Evolutionary conservation across 2,113 vertebrate species (phyloP).

Genomic region (Syrmaticus mikado): DNA sequence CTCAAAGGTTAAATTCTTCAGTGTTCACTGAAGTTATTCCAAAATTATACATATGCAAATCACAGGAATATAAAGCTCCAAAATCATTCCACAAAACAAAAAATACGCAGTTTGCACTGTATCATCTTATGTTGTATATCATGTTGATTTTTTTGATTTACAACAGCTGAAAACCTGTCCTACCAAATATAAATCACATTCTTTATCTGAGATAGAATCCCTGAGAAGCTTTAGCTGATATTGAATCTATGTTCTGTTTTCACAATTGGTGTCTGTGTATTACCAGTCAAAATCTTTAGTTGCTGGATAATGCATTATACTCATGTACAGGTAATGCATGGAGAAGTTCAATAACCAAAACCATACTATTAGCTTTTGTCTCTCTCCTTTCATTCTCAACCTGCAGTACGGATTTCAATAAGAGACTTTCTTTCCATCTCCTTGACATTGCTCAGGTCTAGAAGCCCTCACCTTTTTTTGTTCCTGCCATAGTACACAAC

Average conservation of each 20-base stretch:
- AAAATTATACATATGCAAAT: not conserved
- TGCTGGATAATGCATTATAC: not conserved
- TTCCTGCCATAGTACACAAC: not conserved
- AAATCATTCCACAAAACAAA: not conserved
- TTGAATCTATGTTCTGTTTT: not conserved
- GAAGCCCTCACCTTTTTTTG: not conserved
- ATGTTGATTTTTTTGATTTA: constrained; percentile 3
- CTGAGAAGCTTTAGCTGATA: not conserved
- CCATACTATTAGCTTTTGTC: not conserved
- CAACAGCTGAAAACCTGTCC: not conserved
- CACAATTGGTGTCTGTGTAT: not conserved
- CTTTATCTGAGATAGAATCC: not conserved
- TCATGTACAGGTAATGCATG: not conserved
- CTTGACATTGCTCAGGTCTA: not conserved
- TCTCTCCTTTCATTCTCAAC: not conserved
- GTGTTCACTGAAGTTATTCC: not conserved
- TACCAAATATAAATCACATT: not conserved
- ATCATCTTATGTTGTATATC: not conserved
- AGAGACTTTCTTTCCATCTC: not conserved
- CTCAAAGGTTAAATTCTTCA: not conserved
- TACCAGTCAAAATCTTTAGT: not conserved
- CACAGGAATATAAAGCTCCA: not conserved
- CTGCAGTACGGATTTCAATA: not conserved
- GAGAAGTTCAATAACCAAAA: not conserved
- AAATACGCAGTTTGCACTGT: not conserved